Evolutionary conservation across 1,140 invertebrate species (phyloP), one percentile per base, ranked within the genome.

Genomic region (Lepeophtheirus salmonis): DNA sequence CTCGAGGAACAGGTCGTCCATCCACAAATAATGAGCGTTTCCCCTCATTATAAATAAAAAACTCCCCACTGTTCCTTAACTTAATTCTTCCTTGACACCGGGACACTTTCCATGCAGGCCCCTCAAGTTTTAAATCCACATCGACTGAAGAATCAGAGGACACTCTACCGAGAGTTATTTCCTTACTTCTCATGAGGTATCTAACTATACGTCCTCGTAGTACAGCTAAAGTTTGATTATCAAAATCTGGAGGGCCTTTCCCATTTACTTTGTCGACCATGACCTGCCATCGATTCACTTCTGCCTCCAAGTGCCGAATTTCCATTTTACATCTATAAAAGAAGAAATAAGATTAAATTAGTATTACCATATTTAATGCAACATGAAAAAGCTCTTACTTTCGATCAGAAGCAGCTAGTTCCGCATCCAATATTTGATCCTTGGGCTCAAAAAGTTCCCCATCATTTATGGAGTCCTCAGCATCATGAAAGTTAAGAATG

Each of bases 1-100:
- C 87, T 50, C 79, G 3, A 26, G 20, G 23, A 51, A 97, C 79
- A 0, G 89, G 87, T 64, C 84, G 80, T 2, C 90, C 89, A 70
- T 97, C 89, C 2, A 97, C 84, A 70, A 86, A 92, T 64, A 97
- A 86, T 0, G 89, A 82, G 63, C 91, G 71, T 68, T 94, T 94
- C n/a, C 91, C 92, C 70, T 95, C 87, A 62, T 94, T 96, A 2
- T 83, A 82, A 60, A 97, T 76, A 66, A 88, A 86, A 71, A 97
- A 97, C 68, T 97, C 90, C 0, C 90, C 91, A 66, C 83, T 91
- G 69, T 87, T 88, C 60, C 85, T 74, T 52, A 97, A 74, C 56
- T 89, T 83, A 61, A 94, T 91, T 1, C 88, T 84, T 12, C 83
- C 89, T 72, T 94, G 88, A 62, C 82, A 75, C 41, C 87, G 74